Percentiles rank a stretch among this genome's conserved stretches.
phyloP scores from a whole-genome alignment of 2,797 vertebrate genomes.

The Lutjanus campechanus region DNA sequence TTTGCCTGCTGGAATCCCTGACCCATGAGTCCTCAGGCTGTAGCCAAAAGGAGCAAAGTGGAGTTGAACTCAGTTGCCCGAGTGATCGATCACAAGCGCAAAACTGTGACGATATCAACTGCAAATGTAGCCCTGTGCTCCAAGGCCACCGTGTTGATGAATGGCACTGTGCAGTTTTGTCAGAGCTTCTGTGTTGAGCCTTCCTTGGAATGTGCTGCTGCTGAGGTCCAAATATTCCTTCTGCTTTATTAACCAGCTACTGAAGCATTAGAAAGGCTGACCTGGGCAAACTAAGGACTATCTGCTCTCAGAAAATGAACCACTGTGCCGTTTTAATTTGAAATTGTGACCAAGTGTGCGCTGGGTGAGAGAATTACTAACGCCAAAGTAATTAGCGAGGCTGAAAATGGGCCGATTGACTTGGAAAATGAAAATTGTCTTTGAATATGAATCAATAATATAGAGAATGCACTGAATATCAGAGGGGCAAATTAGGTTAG shows the following conservation, averaged over 20 bases:
- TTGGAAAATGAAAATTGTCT: conserved; percentile 25
- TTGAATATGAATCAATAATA: conserved; percentile 42
- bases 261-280: conserved; percentile 36
- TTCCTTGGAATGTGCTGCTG: conserved; percentile 28
- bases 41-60: conserved; percentile 29
- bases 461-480: conserved; percentile 22
- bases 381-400: conserved; percentile 20
- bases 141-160: conserved; percentile 50
- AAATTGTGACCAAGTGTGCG: conserved; percentile 20
- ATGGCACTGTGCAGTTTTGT: conserved; percentile 31
- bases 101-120: conserved; percentile 33
- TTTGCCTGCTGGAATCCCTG: conserved; percentile 8
- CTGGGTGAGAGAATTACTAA: conserved; percentile 19
- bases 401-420: conserved; percentile 23
- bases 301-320: conserved; percentile 8
- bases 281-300: conserved; percentile 11
- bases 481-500: conserved; percentile 38
- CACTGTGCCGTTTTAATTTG: conserved; percentile 39
- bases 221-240: conserved; percentile 28
- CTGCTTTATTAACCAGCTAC: conserved; percentile 40
- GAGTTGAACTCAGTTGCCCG: conserved; percentile 9
- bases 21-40: conserved; percentile 8
- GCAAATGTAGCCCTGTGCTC: conserved; percentile 34
- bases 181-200: conserved; percentile 24
- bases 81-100: conserved; percentile 43